phyloP scores from a whole-genome alignment of 2,113 vertebrate genomes.

The Cheirogaleus medius region DNA sequence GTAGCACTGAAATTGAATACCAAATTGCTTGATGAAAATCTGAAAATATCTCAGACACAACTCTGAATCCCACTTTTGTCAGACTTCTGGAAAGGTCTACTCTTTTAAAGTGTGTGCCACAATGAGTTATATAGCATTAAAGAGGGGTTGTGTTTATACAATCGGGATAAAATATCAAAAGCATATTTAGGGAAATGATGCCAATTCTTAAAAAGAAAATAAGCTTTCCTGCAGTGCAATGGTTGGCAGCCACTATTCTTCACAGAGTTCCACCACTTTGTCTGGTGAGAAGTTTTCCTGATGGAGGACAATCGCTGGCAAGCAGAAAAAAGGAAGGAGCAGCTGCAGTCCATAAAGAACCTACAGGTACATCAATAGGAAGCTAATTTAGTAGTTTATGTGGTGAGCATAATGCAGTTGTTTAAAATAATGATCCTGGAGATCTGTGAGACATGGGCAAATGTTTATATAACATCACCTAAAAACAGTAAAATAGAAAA shows the following conservation, averaged over 20 bases:
- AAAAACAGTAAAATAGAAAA: constrained; percentile 18
- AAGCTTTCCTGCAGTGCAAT: background rate
- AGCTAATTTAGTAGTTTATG: background rate
- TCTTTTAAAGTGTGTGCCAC: background rate
- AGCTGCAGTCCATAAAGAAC: background rate
- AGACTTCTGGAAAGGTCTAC: background rate
- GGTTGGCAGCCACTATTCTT: background rate
- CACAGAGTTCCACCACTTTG: background rate
- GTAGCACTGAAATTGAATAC: background rate
- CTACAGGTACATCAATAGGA: background rate
- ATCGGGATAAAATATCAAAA: constrained; percentile 12
- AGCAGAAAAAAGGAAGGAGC: background rate
- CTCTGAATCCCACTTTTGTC: background rate
- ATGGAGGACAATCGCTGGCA: background rate
- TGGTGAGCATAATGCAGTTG: background rate
- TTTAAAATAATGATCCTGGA: background rate
- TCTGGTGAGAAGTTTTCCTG: background rate
- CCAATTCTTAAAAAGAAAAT: background rate
- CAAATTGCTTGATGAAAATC: background rate
- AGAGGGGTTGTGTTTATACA: background rate
- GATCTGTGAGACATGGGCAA: background rate
- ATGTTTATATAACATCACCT: background rate
- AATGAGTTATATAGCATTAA: background rate
- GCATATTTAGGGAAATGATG: background rate
- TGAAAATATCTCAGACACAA: background rate